Percentiles rank a stretch among this genome's conserved stretches.
Evolutionary conservation across 2,797 vertebrate species (phyloP).

Genomic region (Arnoldichthys spilopterus): DNA sequence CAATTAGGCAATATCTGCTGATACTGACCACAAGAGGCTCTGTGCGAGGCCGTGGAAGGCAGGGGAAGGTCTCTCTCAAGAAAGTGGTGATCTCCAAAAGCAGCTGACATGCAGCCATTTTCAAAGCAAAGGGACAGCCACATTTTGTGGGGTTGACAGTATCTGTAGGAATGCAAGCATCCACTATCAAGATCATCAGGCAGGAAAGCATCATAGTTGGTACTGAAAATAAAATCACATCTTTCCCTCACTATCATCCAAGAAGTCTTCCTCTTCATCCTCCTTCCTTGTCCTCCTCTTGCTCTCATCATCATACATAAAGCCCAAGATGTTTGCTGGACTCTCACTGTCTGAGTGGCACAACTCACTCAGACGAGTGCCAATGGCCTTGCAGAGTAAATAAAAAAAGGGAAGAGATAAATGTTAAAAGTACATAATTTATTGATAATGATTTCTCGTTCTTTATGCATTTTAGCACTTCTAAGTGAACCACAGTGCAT

Average conservation of each 20-base stretch:
- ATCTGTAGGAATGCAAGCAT: conserved; percentile 74
- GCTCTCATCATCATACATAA: conserved; percentile 96
- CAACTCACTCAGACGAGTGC: conserved; percentile 91
- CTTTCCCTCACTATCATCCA: conserved; percentile 95
- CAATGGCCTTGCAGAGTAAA: conserved; percentile 85
- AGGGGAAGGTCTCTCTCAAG: conserved; percentile 95
- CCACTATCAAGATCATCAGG: not conserved
- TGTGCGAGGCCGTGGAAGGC: conserved; percentile 91
- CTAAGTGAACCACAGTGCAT: not conserved
- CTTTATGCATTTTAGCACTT: not conserved
- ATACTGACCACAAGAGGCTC: conserved; percentile 92
- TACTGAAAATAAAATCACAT: not conserved
- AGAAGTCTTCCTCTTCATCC: conserved; percentile 98
- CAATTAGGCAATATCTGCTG: not conserved
- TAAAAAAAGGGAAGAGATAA: not conserved
- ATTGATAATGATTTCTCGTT: not conserved
- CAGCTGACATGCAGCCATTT: conserved; percentile 98
- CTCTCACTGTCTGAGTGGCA: conserved; percentile 97
- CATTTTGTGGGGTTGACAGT: conserved; percentile 98
- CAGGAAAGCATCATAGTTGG: not conserved
- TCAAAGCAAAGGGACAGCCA: conserved; percentile 95
- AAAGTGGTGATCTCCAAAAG: conserved; percentile 97
- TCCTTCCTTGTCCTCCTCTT: conserved; percentile 96
- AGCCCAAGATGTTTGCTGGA: conserved; percentile 94
- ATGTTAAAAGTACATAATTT: not conserved